Base-by-base conservation (phyloP, 2,113 vertebrate species). In the Pitta sordida region DNA sequence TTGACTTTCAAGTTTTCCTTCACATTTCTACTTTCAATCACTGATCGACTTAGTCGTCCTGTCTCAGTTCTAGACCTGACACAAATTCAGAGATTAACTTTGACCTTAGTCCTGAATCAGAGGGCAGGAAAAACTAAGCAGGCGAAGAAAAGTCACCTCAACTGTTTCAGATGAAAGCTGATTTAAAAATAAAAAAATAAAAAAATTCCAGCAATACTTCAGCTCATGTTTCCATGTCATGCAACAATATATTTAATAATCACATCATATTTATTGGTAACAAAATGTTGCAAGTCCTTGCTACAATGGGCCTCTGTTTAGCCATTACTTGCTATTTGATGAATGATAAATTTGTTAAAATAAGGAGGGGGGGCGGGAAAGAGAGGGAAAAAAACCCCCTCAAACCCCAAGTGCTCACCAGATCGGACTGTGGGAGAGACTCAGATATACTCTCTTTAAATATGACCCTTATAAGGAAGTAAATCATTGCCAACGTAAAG, bases 381-480 rank as follows among this genome's bases (percentile, higher is more conserved):
- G 15, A 20, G 5, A 5, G n/a, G 21, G 9, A 4, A 20, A 48
- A 46, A 32, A 26, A 65, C 46, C 4, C 0, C 0, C 24, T 37
- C 48, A 62, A 77, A 37, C 15, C 43, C 63, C 70, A 39, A 23
- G 26, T 36, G 11, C 17, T 68, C n/a, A 56, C 62, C 20, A 88
- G 56, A 39, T 8, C 6, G 41, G 37, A 74, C 64, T 74, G 15
- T 76, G 41, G 16, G 53, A 55, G 62, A 74, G 18, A 49, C 14
- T 64, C 36, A 15, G 46, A 78, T 32, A 29, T 9, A 14, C 10
- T 32, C 24, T 77, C 23, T 17, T 39, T 53, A 59, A 71, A 43
- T 59, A 12, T 20, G n/a, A 90, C 34, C 94, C 88, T 91, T 96
- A 93, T 82, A 94, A 88, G 94, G 94, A 59, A 88, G 73, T 95